Evolutionary conservation across 1,140 invertebrate genomes (phyloP), one percentile per base, ranked within the genome.

Genomic region (Parapsyche elsis): DNA sequence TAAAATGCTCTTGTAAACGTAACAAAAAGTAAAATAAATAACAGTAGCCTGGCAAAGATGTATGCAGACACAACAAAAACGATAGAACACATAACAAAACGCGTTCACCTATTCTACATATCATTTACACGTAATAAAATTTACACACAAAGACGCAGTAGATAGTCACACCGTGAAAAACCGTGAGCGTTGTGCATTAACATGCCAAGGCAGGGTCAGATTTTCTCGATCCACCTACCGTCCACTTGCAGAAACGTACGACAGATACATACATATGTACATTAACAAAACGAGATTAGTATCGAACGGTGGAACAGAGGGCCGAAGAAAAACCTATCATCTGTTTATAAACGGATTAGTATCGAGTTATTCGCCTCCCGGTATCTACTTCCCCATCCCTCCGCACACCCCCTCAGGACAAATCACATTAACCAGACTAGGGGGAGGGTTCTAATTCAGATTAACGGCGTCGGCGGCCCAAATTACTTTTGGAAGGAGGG

Each of bases 281-380:
- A 5, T 16, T 26, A 2, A 4, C 64, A 23, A 38, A 78, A 83
- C 49, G 16, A 73, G 78, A 83, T 83, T 79, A 81, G 23, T 38
- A 83, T 83, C 80, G 80, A 83, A 49, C 77, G 70, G 71, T 21
- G 79, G 70, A 61, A 24, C 74, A 61, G 59, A 57, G 75, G 59
- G 49, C 38, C 12, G 59, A 67, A 75, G 79, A 78, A 80, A 83
- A 81, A 79, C 79, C 81, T 70, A 81, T 83, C 82, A 81, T 83
- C 82, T 80, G 80, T 49, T 80, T 59, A 76, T 83, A 83, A 83
- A 75, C 64, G 38, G 82, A 83, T 83, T 83, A 83, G 80, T 83
- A 83, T 83, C 82, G 82, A 83, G 76, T 75, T 80, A 76, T 77
- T 70, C 73, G 77, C 78, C 24, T 9, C 44, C 71, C 57, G 75